phyloP scores from a whole-genome alignment of 2,888 invertebrate genomes.

The Stictocephala bisonia region DNA sequence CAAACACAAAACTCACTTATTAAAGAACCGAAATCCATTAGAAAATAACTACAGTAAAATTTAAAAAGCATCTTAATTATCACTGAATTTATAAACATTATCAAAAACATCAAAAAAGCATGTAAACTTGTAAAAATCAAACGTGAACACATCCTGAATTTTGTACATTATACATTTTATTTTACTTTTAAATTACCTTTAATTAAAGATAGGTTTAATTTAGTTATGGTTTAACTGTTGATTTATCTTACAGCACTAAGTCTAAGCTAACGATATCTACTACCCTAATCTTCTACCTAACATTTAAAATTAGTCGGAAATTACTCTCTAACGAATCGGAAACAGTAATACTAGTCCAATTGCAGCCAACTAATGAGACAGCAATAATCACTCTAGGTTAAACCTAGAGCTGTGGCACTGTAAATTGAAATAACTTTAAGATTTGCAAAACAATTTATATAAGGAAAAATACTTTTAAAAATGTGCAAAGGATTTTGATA shows the following conservation, averaged over 20 bases:
- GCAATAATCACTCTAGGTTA: too few relatives aligned
- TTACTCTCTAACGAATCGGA: constrained; percentile 33
- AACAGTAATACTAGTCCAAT: constrained; percentile 13
- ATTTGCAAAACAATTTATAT: too few relatives aligned
- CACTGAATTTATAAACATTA: constrained; percentile 21
- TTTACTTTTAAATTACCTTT: constrained; percentile 19
- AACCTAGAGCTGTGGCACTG: too few relatives aligned
- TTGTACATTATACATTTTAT: constrained; percentile 14
- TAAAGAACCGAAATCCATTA: not conserved
- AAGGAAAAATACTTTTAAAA: too few relatives aligned
- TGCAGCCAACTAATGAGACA: constrained; percentile 17
- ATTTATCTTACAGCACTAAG: constrained; percentile 12
- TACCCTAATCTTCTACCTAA: constrained; percentile 26
- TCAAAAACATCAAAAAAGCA: constrained; percentile 31
- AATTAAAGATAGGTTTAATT: constrained; percentile 25
- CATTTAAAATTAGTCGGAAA: constrained; percentile 39
- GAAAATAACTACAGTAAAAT: constrained; percentile 38
- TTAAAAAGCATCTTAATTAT: constrained; percentile 13
- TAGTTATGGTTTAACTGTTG: constrained; percentile 10
- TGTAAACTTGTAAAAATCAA: constrained; percentile 34
- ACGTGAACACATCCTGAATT: constrained; percentile 36
- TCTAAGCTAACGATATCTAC: constrained; percentile 28
- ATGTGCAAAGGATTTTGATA: too few relatives aligned
- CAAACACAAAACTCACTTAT: not conserved
- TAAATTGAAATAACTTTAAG: too few relatives aligned